Base-by-base conservation (phyloP, 2,113 vertebrate species). In the Apaloderma vittatum region DNA sequence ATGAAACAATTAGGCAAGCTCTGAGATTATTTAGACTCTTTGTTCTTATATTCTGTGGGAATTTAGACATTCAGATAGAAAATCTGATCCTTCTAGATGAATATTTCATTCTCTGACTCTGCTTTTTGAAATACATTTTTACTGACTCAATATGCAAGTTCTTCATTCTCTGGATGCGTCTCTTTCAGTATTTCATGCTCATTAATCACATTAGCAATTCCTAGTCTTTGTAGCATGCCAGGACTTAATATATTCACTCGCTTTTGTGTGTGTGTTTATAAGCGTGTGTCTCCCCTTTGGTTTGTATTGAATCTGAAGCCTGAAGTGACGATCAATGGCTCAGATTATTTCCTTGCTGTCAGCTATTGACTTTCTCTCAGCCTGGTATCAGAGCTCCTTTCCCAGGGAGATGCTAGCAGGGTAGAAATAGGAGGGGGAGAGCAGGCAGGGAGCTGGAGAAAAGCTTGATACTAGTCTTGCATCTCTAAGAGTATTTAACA, bases 331-430 rank as follows among this genome's bases (percentile, higher is more conserved):
- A 98, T 99, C 98, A 98, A 97, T 98, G 97, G 84, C 96, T 97
- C 74, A 91, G 96, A 98, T 98, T 98, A 98, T 98, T 98, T 98
- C 95, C 97, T 96, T 97, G 96, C 98, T 97, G 98, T 98, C 98
- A 97, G 98, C 97, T 98, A 98, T 98, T 94, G 97, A 97, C 98
- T 98, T 98, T 98, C 98, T 91, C 94, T 98, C 88, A 40, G 67
- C 71, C 94, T 96, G 95, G 70, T 96, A 97, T 92, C 97, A 95
- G 94, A 95, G 96, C 94, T 97, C 90, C 81, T 94, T 68, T 88
- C 93, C 90, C 93, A 51, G 57, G 73, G 90, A 76, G 78, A 92
- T 86, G 70, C 73, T 83, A 12, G 46, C 61, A 82, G 92, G 65
- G 34, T 37, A 72, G 79, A 86, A 91, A 73, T 13, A 32, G 43